A percentile compares a stretch with the other conserved stretches of the same genome.
These are phyloP conservation scores for Rhinoraja longicauda DNA, from an alignment of 2,797 vertebrate genomes.

Conservation along the genomic window DNA sequence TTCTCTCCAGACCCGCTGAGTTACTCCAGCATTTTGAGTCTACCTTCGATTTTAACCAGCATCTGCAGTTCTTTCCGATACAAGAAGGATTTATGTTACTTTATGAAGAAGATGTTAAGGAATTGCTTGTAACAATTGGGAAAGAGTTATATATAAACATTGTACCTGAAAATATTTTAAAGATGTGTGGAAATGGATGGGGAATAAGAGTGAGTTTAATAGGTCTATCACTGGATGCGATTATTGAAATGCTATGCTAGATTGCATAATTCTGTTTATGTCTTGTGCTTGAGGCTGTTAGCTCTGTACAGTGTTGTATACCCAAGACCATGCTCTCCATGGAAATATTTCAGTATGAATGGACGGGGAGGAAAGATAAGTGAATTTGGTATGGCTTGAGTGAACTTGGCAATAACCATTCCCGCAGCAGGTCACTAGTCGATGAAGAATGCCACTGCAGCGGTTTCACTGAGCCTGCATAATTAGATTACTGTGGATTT, in stretches of 20 bases:
- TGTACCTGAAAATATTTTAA: not conserved
- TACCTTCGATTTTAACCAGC: too few relatives aligned
- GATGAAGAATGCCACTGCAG: not conserved
- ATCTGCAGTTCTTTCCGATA: too few relatives aligned
- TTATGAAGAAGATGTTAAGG: not conserved
- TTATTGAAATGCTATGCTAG: not conserved
- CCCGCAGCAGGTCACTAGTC: constrained; percentile 1
- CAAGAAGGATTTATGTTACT: not conserved
- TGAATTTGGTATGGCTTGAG: not conserved
- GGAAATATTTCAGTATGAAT: not conserved
- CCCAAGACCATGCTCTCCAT: not conserved
- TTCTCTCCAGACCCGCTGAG: too few relatives aligned
- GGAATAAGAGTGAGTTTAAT: not conserved
- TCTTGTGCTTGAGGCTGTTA: not conserved
- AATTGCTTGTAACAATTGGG: not conserved
- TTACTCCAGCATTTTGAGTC: too few relatives aligned
- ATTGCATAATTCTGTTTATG: not conserved
- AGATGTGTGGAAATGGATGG: not conserved
- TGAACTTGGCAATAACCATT: not conserved
- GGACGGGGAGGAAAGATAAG: not conserved
- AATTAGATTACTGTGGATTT: constrained; percentile 27
- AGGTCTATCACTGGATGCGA: not conserved
- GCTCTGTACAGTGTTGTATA: not conserved
- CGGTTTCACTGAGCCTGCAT: not conserved
- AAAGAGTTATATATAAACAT: not conserved